These are phyloP conservation scores for Agriopis leucophaearia DNA, from an alignment of 2,888 invertebrate species.

Conservation along the genomic window DNA sequence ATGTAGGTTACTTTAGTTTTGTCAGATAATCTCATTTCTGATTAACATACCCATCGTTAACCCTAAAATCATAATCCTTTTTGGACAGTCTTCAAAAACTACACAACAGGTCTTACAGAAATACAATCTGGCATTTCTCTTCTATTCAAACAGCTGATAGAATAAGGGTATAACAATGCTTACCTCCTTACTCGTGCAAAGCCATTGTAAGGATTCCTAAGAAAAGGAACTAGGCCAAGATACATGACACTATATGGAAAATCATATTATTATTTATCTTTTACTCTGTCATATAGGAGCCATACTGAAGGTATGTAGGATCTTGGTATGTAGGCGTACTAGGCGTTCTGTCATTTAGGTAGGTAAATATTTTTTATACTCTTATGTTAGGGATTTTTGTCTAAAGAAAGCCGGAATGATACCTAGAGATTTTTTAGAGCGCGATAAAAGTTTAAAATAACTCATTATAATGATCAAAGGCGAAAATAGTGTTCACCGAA, in stretches of 20 bases:
- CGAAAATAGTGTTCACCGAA: slow-evolving; percentile 46
- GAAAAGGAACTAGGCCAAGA: slow-evolving; percentile 1
- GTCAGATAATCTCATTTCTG: too few species aligned
- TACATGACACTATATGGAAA: neutral
- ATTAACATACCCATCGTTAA: too few species aligned
- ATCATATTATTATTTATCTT: neutral
- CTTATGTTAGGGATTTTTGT: neutral
- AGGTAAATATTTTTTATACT: neutral
- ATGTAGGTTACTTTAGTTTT: too few species aligned
- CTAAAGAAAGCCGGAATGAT: neutral
- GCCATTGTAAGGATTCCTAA: slow-evolving; percentile 8
- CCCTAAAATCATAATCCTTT: too few species aligned
- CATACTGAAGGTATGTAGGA: too few species aligned
- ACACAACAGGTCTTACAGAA: too few species aligned
- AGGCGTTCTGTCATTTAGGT: too few species aligned
- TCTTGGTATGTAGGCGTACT: too few species aligned
- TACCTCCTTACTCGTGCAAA: neutral
- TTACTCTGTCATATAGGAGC: neutral
- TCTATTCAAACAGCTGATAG: neutral
- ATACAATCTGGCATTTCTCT: neutral
- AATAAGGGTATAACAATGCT: neutral
- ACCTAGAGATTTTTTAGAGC: slow-evolving; percentile 21
- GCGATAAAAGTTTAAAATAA: slow-evolving; percentile 32
- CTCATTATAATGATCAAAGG: slow-evolving; percentile 54
- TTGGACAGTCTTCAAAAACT: too few species aligned